A percentile compares a stretch with the other conserved stretches of the same genome.
Conservation (phyloP, 23 tunicate genomes). For the Diplosoma virens region DNA sequence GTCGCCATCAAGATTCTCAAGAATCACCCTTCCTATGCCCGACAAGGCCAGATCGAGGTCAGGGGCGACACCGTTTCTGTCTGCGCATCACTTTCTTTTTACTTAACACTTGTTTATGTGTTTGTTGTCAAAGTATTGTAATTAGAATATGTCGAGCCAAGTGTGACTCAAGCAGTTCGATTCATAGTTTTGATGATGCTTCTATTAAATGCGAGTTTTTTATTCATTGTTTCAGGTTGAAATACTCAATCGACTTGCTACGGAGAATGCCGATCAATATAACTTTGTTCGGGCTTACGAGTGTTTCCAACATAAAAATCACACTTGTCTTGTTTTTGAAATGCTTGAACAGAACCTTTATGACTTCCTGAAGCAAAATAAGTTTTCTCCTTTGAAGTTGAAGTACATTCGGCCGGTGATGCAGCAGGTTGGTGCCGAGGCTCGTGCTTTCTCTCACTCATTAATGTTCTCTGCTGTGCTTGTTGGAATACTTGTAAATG, state of each 20-base stretch:
- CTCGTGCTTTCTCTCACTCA: too few species aligned
- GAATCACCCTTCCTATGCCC: constrained; percentile 95
- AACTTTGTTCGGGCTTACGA: constrained; percentile 98
- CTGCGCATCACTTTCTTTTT: too few species aligned
- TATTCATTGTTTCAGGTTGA: constrained; percentile 76
- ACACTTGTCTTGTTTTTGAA: constrained; percentile 99
- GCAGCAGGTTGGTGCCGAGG: constrained; percentile 81
- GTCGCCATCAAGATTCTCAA: constrained; percentile 95
- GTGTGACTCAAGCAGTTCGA: too few species aligned
- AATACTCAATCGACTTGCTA: constrained; percentile 79
- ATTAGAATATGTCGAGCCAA: too few species aligned
- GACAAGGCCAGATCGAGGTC: constrained; percentile 97
- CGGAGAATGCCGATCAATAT: constrained; percentile 93
- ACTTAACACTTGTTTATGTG: too few species aligned
- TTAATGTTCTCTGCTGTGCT: too few species aligned
- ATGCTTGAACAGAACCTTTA: constrained; percentile 96
- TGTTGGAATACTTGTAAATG: too few species aligned
- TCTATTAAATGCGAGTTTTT: too few species aligned
- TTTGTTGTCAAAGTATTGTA: too few species aligned
- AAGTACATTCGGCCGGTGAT: constrained; percentile 98
- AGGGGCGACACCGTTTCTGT: too few species aligned
- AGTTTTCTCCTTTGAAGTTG: constrained; percentile 86
- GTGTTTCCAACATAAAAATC: constrained; percentile 95
- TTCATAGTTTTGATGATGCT: too few species aligned
- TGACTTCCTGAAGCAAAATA: constrained; percentile 92